Evolutionary conservation across 2,888 invertebrate genomes (phyloP).

Genomic region (Perizoma affinitatum): DNA sequence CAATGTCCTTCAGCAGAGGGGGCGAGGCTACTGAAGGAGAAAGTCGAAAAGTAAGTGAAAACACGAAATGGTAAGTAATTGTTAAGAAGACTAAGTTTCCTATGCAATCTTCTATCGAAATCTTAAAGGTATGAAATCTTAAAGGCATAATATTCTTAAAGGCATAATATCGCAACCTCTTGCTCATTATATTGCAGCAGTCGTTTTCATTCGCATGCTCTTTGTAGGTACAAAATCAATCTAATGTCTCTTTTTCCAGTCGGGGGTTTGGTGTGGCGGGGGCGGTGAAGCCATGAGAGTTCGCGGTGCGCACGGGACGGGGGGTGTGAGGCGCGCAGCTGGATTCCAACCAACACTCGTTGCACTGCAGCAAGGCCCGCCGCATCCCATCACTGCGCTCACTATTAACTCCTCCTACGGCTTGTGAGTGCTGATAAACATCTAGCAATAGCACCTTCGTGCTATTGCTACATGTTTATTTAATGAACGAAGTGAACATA

Average conservation of each 20-base stretch:
- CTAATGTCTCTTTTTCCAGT: slow-evolving; percentile 39
- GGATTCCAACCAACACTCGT: slow-evolving; percentile 99
- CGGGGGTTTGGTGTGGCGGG: slow-evolving; percentile 52
- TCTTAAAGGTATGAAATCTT: too few relatives aligned
- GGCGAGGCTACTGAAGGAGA: slow-evolving; percentile 61
- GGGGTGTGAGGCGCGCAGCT: slow-evolving; percentile 90
- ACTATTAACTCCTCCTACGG: slow-evolving; percentile 98
- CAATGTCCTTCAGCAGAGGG: slow-evolving; percentile 68
- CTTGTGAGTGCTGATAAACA: slow-evolving; percentile 96
- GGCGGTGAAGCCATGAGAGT: slow-evolving; percentile 57
- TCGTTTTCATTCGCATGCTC: too few relatives aligned
- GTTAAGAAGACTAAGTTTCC: too few relatives aligned
- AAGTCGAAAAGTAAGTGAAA: slow-evolving; percentile 54
- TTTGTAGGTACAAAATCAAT: too few relatives aligned
- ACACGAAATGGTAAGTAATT: too few relatives aligned
- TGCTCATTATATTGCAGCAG: too few relatives aligned
- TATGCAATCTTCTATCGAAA: too few relatives aligned
- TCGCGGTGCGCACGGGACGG: slow-evolving; percentile 70
- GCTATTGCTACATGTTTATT: too few relatives aligned
- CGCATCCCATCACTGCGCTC: slow-evolving; percentile 93
- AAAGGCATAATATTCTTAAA: too few relatives aligned
- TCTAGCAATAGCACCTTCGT: too few relatives aligned
- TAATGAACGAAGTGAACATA: neutral
- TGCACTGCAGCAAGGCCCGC: slow-evolving; percentile 94
- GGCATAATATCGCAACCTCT: too few relatives aligned